phyloP scores from a whole-genome alignment of 2,888 invertebrate species.

The Chironomus riparius region DNA sequence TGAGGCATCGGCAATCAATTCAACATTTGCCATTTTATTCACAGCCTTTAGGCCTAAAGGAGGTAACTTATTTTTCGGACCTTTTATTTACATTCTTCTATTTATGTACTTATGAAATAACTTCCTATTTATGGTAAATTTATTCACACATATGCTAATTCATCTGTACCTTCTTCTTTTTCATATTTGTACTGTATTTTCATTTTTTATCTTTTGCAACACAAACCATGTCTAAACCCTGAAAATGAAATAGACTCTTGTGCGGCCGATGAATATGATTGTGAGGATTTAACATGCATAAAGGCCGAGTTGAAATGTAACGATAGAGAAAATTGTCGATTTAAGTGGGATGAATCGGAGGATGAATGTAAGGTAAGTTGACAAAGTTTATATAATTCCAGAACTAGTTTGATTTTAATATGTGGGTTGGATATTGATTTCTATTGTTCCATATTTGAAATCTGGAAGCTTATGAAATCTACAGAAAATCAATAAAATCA shows the following conservation, averaged over 20 bases:
- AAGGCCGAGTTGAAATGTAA: slow-evolving; percentile 60
- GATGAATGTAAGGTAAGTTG: slow-evolving; percentile 47
- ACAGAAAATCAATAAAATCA: too few relatives aligned
- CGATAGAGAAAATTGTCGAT: slow-evolving; percentile 65
- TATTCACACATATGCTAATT: neutral
- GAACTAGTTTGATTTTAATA: too few relatives aligned
- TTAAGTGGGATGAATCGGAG: slow-evolving; percentile 63
- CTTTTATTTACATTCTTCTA: slow-evolving; percentile 28
- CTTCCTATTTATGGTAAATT: neutral
- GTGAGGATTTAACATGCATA: slow-evolving; percentile 83
- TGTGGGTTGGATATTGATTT: too few relatives aligned
- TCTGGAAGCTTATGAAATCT: too few relatives aligned
- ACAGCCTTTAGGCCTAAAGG: slow-evolving; percentile 62
- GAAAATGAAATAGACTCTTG: too few relatives aligned
- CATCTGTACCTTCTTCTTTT: neutral
- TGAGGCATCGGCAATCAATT: slow-evolving; percentile 51
- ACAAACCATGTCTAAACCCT: too few relatives aligned
- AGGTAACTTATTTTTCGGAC: slow-evolving; percentile 35
- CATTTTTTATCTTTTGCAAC: too few relatives aligned
- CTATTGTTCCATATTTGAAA: too few relatives aligned
- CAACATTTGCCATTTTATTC: slow-evolving; percentile 60
- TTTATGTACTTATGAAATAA: neutral
- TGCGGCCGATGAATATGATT: slow-evolving; percentile 59
- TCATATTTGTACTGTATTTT: slow-evolving; percentile 31
- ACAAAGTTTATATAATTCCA: too few relatives aligned